Base-by-base conservation (phyloP, 2,797 vertebrate genomes). In the Champsocephalus gunnari region DNA sequence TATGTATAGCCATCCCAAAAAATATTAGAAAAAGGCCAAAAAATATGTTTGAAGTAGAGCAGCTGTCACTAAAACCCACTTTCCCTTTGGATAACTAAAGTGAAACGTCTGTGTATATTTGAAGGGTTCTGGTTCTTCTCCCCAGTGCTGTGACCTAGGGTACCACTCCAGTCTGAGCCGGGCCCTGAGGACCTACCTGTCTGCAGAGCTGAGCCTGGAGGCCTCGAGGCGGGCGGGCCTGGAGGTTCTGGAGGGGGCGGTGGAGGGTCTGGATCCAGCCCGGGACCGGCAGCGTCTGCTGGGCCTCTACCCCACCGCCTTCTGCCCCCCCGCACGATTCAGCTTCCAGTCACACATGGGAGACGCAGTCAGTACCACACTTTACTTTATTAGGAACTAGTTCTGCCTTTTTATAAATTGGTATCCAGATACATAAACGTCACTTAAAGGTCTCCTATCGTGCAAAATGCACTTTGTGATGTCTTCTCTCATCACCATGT, bases 301-400 rank as follows among this genome's bases (percentile, higher is more conserved):
- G 98, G 98, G 99, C 94, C 96, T 97, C 91, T 98, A 98, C 94
- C 98, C 99, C 93, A 98, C 94, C 0, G 96, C 98, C 88, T 99
- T 99, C 95, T 99, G 98, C 34, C 98, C 97, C 0, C 98, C 98
- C 4, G 95, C 97, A 92, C 97, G 97, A 87, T 99, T 99, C 14
- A 98, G 99, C 85, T 99, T 99, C 91, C 98, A 99, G 94, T 98
- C 98, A 0, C 98, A 99, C 77, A 99, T 99, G 98, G 98, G 98
- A 34, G 98, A 99, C 74, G 96, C 93, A 96, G 98, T 99, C 34
- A 38, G 34, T 38, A 8, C 2, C 34, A 38, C 34, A 38, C 34
- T 38, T 34, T 34, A 34, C 8, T 34, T 38, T 38, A 28, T 28
- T 28, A 28, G 28, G 4, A 28, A 28, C 28, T 28, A 28, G 28